Percentiles rank a stretch among this genome's conserved stretches.
phyloP scores from a whole-genome alignment of 2,113 vertebrate genomes.

The Himantopus leucocephalus region DNA sequence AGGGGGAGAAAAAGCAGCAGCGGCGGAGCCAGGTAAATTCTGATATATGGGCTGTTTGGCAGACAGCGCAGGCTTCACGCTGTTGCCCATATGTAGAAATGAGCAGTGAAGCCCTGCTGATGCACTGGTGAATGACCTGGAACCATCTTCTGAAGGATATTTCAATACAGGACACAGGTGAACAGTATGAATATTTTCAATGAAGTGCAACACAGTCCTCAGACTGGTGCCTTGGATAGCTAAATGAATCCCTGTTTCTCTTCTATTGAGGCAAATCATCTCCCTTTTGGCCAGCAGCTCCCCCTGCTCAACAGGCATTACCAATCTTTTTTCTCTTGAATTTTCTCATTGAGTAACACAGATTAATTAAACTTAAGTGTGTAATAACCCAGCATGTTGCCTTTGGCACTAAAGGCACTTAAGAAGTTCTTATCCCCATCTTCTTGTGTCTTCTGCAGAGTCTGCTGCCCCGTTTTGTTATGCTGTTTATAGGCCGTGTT shows the following conservation, averaged over 20 bases:
- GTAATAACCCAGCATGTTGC: background rate
- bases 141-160: slow-evolving; percentile 28
- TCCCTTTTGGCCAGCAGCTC: background rate
- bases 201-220: background rate
- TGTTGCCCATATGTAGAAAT: background rate
- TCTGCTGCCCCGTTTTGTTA: background rate
- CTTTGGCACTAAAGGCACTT: background rate
- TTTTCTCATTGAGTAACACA: background rate
- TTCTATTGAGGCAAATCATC: background rate
- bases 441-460: background rate
- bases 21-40: background rate
- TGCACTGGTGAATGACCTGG: background rate
- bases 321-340: background rate
- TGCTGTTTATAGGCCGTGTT: background rate
- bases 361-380: background rate
- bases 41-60: slow-evolving; percentile 4
- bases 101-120: background rate
- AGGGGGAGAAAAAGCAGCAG: slow-evolving; percentile 9
- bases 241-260: background rate
- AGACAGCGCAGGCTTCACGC: background rate
- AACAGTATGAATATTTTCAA: background rate
- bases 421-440: background rate
- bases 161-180: background rate
- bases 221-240: background rate
- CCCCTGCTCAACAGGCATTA: background rate